These are phyloP conservation scores for Xanthorhoe designata DNA, from an alignment of 2,888 invertebrate species.

Conservation along the genomic window DNA sequence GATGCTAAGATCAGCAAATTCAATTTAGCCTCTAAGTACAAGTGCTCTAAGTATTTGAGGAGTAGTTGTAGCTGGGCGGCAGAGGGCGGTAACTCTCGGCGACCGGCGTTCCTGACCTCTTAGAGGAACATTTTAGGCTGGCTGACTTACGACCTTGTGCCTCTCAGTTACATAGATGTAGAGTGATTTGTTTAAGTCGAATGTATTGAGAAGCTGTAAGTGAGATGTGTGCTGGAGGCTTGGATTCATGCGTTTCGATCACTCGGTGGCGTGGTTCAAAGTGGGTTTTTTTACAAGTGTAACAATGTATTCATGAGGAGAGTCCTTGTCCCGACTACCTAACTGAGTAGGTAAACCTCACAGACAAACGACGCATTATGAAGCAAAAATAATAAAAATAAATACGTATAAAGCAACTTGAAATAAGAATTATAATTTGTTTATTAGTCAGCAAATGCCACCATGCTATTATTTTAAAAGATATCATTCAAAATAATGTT, in stretches of 20 bases:
- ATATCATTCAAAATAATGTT: constrained; percentile 38
- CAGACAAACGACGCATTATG: constrained; percentile 51
- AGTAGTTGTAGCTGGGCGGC: constrained; percentile 79
- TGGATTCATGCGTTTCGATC: constrained; percentile 84
- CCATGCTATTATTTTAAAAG: constrained; percentile 62
- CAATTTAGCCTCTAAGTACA: constrained; percentile 80
- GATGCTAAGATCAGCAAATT: constrained; percentile 77
- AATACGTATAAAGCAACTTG: constrained; percentile 49
- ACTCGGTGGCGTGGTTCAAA: constrained; percentile 85
- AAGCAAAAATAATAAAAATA: constrained; percentile 53
- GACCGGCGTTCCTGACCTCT: constrained; percentile 48
- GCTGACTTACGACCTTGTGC: constrained; percentile 71
- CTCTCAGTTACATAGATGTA: constrained; percentile 80
- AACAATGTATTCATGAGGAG: constrained; percentile 71
- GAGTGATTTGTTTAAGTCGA: constrained; percentile 74
- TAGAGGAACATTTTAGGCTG: constrained; percentile 38
- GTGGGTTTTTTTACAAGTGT: constrained; percentile 79
- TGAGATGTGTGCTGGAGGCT: constrained; percentile 85
- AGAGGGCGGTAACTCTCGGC: constrained; percentile 73
- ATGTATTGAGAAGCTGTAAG: constrained; percentile 84
- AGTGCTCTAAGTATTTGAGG: constrained; percentile 77
- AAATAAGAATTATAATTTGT: constrained; percentile 42
- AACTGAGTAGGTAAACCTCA: constrained; percentile 55
- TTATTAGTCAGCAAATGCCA: constrained; percentile 48
- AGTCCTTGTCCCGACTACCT: constrained; percentile 67